These are phyloP conservation scores for Acrobasis suavella DNA, from an alignment of 2,888 invertebrate species.

Conservation along the genomic window DNA sequence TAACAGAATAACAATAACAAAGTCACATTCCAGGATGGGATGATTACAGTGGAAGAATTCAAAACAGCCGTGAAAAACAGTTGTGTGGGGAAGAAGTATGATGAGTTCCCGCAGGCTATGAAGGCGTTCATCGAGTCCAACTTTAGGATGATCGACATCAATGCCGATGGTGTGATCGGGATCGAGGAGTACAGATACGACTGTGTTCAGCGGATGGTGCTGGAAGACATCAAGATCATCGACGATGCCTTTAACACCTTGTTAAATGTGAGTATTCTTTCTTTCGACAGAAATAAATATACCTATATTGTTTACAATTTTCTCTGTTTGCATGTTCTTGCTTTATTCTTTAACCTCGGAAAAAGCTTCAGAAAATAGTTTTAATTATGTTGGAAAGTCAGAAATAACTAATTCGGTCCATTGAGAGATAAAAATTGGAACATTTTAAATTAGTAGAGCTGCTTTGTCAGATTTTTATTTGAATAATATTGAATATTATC, in stretches of 20 bases:
- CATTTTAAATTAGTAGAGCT: too few species aligned
- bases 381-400: too few species aligned
- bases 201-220: slow-evolving; percentile 90
- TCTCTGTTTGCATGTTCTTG: neutral
- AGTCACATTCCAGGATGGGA: slow-evolving; percentile 86
- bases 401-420: too few species aligned
- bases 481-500: too few species aligned
- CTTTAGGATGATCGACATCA: slow-evolving; percentile 91
- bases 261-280: slow-evolving; percentile 85
- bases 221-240: slow-evolving; percentile 88
- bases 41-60: slow-evolving; percentile 91
- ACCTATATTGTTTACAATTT: neutral
- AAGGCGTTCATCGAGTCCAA: slow-evolving; percentile 93
- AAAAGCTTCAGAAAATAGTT: too few species aligned
- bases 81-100: slow-evolving; percentile 89
- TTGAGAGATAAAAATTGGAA: too few species aligned
- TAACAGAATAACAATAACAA: slow-evolving; percentile 26
- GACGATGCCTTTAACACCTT: slow-evolving; percentile 90
- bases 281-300: too few species aligned
- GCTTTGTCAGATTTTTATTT: too few species aligned
- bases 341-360: too few species aligned
- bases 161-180: slow-evolving; percentile 90
- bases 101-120: slow-evolving; percentile 93
- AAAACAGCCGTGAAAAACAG: slow-evolving; percentile 90
- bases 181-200: slow-evolving; percentile 92